Evolutionary conservation across 2,797 vertebrate species (phyloP), one percentile per base, ranked within the genome.

Genomic region (Falco concolor): DNA sequence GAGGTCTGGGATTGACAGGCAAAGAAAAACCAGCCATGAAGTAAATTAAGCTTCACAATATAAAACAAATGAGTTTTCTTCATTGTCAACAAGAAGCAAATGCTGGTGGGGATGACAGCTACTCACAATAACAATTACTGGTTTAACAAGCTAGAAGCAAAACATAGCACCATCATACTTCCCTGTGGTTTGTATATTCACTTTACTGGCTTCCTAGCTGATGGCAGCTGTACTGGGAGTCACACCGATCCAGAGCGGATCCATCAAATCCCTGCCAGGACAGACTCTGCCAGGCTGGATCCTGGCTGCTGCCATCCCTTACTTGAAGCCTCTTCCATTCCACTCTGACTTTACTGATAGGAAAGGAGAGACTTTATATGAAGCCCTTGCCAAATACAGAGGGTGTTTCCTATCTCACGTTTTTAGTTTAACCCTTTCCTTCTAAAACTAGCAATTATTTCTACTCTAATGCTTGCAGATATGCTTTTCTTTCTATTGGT

Each of bases 111-210:
- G 93, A 96, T 92, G 93, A 89, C 90, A 94, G 84, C 75, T 90
- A 90, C 36, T 94, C 90, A 77, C 67, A 87, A 49, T 90, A 96
- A 94, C 91, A 95, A 94, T 95, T 96, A 96, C 84, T 95, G 74
- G 87, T 79, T 95, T 96, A 97, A 95, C 88, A 92, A 96, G 67
- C 93, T 89, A 90, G 92, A 95, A 96, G 95, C 72, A 95, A 95
- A 97, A 75, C 75, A 59, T 92, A 78, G 90, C 90, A 89, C 65
- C 57, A 75, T 75, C 90, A 57, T 32, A 53, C 53, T 87, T 87
- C 50, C 50, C 75, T 76, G 64, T 20, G 61, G 84, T 90, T 94
- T 72, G 80, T 85, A 68, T 45, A 89, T 76, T 86, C 54, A 75
- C 30, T 76, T 93, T 53, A 90, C 86, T 83, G 72, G 84, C 38